Base-by-base conservation (phyloP, 2,888 invertebrate species). In the Eupsilia transversa region DNA sequence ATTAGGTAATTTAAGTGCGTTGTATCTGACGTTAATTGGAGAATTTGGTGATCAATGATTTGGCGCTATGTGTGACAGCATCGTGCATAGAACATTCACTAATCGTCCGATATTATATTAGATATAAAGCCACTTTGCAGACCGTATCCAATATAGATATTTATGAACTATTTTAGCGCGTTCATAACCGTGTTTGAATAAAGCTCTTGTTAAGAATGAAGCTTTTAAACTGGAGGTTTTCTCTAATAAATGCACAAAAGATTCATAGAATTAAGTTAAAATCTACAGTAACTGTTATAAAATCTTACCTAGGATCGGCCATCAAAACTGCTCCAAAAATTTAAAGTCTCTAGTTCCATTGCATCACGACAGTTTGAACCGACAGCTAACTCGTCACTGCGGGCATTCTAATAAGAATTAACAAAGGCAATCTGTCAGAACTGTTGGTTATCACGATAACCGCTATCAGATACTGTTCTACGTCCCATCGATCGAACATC, bases 381-480 rank as follows among this genome's bases (percentile, higher is more conserved):
- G 52, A 78, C 72, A 69, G 61, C 61, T 43, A 60, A 60, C 63
- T 35, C 69, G 56, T 43, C 66, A 86, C 86, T 87, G 82, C 67
- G 57, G 57, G 56, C 35, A 64, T 56, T 49, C 20, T 38, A 56
- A 73, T 74, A 72, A 63, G 72, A 83, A 81, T 83, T 78, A 83
- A 77, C 61, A 35, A 57, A 63, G 66, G 60, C 67, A 74, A 76
- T 80, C 74, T 76, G 56, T 87, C 88, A 84, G 82, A 85, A 89
- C 78, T 82, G 89, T 85, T 89, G 90, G 89, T 88, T 88, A 90
- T 89, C 89, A 88, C 88, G 89, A 90, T 91, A 88, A 87, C 82
- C 71, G 86, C 83, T 91, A 91, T 89, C 89, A 87, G 84, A 86
- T 88, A 86, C 82, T 79, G 77, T 77, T 74, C 33, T 27, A 56